Evolutionary conservation across 2,113 vertebrate species (phyloP), one percentile per base, ranked within the genome.

Genomic region (Aspiorhynchus laticeps): DNA sequence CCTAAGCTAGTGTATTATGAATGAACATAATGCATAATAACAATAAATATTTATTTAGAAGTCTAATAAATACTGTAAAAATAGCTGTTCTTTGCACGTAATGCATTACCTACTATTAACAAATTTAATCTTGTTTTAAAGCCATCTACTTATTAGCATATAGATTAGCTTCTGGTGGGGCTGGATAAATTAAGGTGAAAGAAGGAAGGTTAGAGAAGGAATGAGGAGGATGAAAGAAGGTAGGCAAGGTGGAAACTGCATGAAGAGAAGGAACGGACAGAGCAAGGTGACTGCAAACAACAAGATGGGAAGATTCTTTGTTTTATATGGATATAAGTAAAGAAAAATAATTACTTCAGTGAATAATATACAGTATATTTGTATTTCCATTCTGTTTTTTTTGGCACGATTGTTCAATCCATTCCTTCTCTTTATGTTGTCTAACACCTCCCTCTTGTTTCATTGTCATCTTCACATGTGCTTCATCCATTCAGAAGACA

Each of bases 91-190:
- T 63, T 63, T 26, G 8, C 28, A 21, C 19, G 2, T 7, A 56
- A 56, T 56, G 53, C 19, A 21, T 56, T 7, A 21, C 6, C 53
- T 56, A 56, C 0, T 56, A 21, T 56, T 53, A 48, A 48, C 12
- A 2, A 53, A 17, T 19, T 56, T 19, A 21, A 56, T 0, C 19
- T 51, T 21, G 6, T 56, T 56, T 56, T 56, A 56, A 56, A 56
- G 95, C 94, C 87, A 95, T 95, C 95, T 93, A 82, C 93, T 94
- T 94, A 96, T 97, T 97, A 96, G 95, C 96, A 97, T 97, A 96
- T 96, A 97, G 96, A 97, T 97, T 96, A 96, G 95, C 95, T 95
- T 93, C 94, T 92, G 85, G 90, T 81, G 91, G 92, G 90, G 88
- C 85, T 84, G 89, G 71, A 75, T 89, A 88, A 87, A 91, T 91